Evolutionary conservation across 2,888 invertebrate genomes (phyloP), one percentile per base, ranked within the genome.

Genomic region (Coenonympha glycerion): DNA sequence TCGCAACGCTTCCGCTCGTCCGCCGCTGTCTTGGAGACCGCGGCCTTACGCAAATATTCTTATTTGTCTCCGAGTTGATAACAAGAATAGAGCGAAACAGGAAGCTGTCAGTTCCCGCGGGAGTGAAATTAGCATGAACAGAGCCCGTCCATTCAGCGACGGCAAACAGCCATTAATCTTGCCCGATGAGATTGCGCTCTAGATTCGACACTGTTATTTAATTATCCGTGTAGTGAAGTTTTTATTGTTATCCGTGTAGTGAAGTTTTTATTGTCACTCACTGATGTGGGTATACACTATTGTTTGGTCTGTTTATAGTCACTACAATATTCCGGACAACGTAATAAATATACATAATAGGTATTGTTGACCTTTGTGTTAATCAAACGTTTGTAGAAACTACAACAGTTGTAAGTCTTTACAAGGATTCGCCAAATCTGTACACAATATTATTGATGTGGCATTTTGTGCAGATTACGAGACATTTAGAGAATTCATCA

Each of bases 111-210:
- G 61, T 67, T 65, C 68, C 65, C 60, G 60, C 61, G 55, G 53
- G 56, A 51, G 52, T 56, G 56, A 62, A 72, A 77, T 76, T 76
- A 75, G 69, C 72, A 76, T 78, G 65, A 61, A 64, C 67, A 63
- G 61, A 64, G 67, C 69, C 64, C 65, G 58, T 68, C 68, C 66
- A 71, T 71, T 71, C 71, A 70, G 63, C 66, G 66, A 65, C 65
- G 68, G 66, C 61, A 69, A 63, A 62, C 59, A 55, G 49, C 61
- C 72, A 78, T 79, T 78, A 76, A 79, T 79, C 79, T 75, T 76
- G 69, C 65, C 68, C 68, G 66, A 61, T 70, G 73, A 71, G 74
- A 76, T 71, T 71, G 73, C 69, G 71, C 68, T 67, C 64, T 60
- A 58, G 72, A 72, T 68, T 66, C 63, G 71, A 71, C 69, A 66